These are phyloP conservation scores for Tricholauxania praeusta DNA, from an alignment of 2,888 invertebrate genomes.

Conservation along the genomic window DNA sequence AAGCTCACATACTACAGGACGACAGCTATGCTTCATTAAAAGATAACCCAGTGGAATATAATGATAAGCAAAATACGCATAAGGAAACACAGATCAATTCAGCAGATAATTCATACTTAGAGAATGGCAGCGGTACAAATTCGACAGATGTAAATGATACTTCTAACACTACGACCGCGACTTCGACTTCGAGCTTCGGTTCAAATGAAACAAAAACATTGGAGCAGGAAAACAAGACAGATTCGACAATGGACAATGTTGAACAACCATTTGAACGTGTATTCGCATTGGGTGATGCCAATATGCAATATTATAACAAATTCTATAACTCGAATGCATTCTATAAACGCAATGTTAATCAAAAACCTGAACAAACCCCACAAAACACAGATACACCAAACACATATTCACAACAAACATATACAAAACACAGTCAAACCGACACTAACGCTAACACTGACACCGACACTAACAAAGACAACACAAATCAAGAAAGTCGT, in stretches of 20 bases:
- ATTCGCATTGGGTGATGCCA: conserved; percentile 10
- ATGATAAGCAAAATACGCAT: conserved; percentile 22
- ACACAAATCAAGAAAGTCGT: not conserved
- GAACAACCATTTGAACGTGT: conserved; percentile 22
- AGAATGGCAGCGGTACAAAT: not conserved
- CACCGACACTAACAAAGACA: not conserved
- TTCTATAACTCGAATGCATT: conserved; percentile 25
- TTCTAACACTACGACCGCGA: not conserved
- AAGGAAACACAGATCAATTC: conserved; percentile 19
- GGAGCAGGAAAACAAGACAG: not conserved
- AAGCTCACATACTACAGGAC: conserved; percentile 53
- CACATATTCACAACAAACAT: conserved; percentile 26
- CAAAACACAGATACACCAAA: conserved; percentile 32
- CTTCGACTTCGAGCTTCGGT: not conserved
- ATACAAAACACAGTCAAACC: not conserved
- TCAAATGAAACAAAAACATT: not conserved
- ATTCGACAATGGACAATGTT: not conserved
- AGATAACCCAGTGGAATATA: conserved; percentile 14
- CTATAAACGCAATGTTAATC: not conserved
- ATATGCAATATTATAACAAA: not conserved
- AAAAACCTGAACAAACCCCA: conserved; percentile 31
- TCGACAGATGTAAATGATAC: not conserved
- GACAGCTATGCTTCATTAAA: conserved; percentile 31
- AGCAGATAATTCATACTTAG: not conserved
- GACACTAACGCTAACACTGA: conserved; percentile 16